Evolutionary conservation across 2,797 vertebrate genomes (phyloP).

Genomic region (Philypnodon macrostomus): DNA sequence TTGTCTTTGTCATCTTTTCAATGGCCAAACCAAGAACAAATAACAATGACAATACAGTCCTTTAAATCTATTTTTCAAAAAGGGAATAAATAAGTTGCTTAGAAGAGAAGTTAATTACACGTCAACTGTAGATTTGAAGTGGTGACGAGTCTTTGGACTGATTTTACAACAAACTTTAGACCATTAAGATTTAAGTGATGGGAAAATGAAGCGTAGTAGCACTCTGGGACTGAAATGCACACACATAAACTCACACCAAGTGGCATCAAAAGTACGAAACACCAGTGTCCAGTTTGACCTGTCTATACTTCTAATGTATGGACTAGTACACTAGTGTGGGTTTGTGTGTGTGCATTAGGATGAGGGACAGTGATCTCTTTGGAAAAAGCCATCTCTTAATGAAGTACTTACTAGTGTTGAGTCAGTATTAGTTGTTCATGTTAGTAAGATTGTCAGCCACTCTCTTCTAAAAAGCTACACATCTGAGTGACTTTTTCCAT

Average conservation of each 20-base stretch:
- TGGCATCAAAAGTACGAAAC: constrained; percentile 25
- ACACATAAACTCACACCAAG: constrained; percentile 65
- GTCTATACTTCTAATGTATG: constrained; percentile 10
- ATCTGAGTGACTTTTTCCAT: constrained; percentile 74
- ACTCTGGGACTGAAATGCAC: constrained; percentile 72
- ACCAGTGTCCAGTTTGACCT: constrained; percentile 31
- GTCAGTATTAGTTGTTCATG: constrained; percentile 77
- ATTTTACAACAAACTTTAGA: constrained; percentile 57
- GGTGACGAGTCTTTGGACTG: constrained; percentile 56
- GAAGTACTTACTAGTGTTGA: constrained; percentile 75
- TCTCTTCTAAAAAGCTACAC: constrained; percentile 68
- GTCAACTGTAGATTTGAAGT: constrained; percentile 88
- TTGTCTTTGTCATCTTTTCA: constrained; percentile 63
- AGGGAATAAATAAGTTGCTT: constrained; percentile 79
- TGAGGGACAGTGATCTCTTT: constrained; percentile 73
- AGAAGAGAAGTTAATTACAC: constrained; percentile 82
- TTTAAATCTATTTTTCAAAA: constrained; percentile 90
- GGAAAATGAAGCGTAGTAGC: constrained; percentile 70
- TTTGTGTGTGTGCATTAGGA: constrained; percentile 71
- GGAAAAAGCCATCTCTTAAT: constrained; percentile 85
- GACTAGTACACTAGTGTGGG: constrained; percentile 35
- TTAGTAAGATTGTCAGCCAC: constrained; percentile 72
- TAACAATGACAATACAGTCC: constrained; percentile 78
- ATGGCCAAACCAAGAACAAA: constrained; percentile 79
- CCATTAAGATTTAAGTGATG: constrained; percentile 48